Evolutionary conservation across 2,888 invertebrate genomes (phyloP), one percentile per base, ranked within the genome.

Genomic region (Panopea generosa): DNA sequence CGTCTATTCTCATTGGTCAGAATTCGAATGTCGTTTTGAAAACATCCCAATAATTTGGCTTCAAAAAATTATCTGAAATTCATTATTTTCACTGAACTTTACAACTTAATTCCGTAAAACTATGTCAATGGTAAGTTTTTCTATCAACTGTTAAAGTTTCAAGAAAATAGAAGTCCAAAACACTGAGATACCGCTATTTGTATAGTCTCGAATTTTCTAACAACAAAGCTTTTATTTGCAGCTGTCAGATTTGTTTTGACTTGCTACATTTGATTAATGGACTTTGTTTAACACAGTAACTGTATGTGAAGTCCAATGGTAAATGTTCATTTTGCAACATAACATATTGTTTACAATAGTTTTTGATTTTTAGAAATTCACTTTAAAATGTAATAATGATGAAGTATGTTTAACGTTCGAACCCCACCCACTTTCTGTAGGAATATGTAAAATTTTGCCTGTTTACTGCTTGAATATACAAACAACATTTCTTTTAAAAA

Each of bases 1-100:
- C 7, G 2, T 16, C 49, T 20, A 24, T 27, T 59, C n/a, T 67
- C 49, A 67, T 67, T 67, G 67, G 67, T 67, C 40, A 50, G 43
- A 29, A 43, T 65, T 65, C 55, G 55, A 65, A 65, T 43, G 43
- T 27, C 27, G 24, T 65, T 65, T 65, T 65, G 65, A 65, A 65
- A 65, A 65, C 29, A 24, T 26, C 20, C 22, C 20, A 22, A 22
- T 52, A 11, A 52, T 16, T 52, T 3, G 4, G 4, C 20, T 20
- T 24, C 20, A 16, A 22, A 26, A 52, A 22, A 22, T 20, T 24
- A 18, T 52, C 20, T 24, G 3, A 14, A 22, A 22, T 52, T 26
- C 7, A 20, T 20, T 22, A 20, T 52, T 52, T 52, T 26, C 14
- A 24, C 24, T 26, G 7, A 18, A 9, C 3, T 4, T 52, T 52